Base-by-base conservation (phyloP, 2,113 vertebrate genomes). In the Leiothrix lutea region DNA sequence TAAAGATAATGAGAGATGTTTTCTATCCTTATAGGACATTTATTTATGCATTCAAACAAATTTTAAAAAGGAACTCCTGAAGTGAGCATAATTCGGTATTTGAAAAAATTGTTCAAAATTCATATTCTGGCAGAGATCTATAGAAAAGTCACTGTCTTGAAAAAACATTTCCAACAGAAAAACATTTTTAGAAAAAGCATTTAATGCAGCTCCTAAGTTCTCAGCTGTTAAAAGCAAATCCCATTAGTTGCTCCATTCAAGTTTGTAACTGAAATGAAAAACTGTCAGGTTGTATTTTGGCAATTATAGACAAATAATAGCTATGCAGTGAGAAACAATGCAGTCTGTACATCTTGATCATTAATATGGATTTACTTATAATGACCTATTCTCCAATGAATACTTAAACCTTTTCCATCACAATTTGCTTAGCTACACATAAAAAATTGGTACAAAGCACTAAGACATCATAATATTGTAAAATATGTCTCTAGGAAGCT, bases 291-390 rank as follows among this genome's bases (percentile, higher is more conserved):
- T 88, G 35, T 44, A 80, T 80, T 95, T 95, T 80, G 40, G 81
- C 47, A 86, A 80, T 90, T 92, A 80, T 56, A 77, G 42, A 77
- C 61, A 50, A 95, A 72, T 89, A 75, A 92, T 85, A 80, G 73
- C 80, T 86, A 28, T 50, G 47, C 35, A 82, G 67, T 19, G 74
- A 86, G 67, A 86, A 94, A 86, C n/a, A 96, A 77, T 67, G 67
- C 8, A 4, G 22, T 74, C 33, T 92, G 80, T 95, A 88, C 33
- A 44, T 94, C 90, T 94, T 95, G 58, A 71, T 93, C 79, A 92
- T 93, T 92, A 95, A 83, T 94, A 96, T 86, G 81, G 58, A 93
- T 94, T 81, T 88, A 40, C 66, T 91, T 86, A 65, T 54, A 94
- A 95, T 36, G 66, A 66, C 62, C 65, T 91, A 56, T 79, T 91